Conservation (phyloP, 2,113 vertebrate genomes). For the Tragelaphus scriptus region DNA sequence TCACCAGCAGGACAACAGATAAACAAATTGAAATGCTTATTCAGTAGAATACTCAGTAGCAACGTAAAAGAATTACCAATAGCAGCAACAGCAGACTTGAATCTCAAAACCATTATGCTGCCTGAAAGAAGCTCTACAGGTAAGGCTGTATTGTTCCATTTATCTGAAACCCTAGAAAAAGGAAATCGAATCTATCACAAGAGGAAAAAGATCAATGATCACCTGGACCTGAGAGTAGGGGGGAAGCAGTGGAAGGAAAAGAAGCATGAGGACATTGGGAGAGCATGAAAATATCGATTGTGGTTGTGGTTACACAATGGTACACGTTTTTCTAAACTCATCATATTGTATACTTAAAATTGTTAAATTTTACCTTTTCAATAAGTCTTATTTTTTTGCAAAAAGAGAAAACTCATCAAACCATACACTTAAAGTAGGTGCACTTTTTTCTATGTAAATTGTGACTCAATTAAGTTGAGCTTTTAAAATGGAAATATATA, state of each 20-base stretch:
- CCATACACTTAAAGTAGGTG: not conserved
- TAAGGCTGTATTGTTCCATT: not conserved
- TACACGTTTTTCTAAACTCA: not conserved
- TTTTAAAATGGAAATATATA: not conserved
- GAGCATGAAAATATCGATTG: not conserved
- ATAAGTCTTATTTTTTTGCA: not conserved
- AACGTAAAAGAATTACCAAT: not conserved
- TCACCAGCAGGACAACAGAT: not conserved
- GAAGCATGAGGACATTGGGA: not conserved
- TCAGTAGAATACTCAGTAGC: not conserved
- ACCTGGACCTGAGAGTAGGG: not conserved
- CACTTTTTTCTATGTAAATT: not conserved
- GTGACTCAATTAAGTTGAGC: not conserved
- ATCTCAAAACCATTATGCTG: not conserved
- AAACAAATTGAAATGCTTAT: not conserved
- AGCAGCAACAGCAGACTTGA: not conserved
- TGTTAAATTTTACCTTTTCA: not conserved
- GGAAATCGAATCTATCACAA: not conserved
- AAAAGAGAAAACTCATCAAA: not conserved
- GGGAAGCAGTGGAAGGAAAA: not conserved
- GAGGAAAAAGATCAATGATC: not conserved
- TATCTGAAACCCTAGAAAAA: not conserved
- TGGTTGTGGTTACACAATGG: not conserved
- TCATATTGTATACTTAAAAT: not conserved
- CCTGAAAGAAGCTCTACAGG: not conserved